These are phyloP conservation scores for Takifugu rubripes DNA, from an alignment of 2,797 vertebrate genomes.

Conservation along the genomic window DNA sequence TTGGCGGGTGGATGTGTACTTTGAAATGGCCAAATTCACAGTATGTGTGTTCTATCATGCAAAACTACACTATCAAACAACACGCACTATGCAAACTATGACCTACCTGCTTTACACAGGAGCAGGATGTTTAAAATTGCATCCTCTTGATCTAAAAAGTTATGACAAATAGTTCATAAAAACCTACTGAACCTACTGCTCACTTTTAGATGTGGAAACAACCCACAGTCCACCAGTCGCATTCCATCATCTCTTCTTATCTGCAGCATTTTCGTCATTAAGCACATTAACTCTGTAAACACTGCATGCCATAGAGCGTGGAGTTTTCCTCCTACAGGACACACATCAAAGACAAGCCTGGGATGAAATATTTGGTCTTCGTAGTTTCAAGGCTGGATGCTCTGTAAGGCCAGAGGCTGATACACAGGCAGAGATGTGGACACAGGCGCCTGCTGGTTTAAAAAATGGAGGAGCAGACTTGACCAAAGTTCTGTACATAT, in stretches of 20 bases:
- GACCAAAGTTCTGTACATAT: too few species aligned
- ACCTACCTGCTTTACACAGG: conserved; percentile 4
- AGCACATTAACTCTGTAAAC: conserved; percentile 47
- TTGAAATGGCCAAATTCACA: too few species aligned
- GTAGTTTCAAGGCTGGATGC: conserved; percentile 45
- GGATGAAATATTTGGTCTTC: conserved; percentile 65
- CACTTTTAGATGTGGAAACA: background rate
- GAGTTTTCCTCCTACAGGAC: conserved; percentile 25
- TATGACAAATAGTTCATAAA: too few species aligned
- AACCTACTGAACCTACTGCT: too few species aligned
- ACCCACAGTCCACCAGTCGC: conserved; percentile 15
- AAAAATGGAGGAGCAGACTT: too few species aligned
- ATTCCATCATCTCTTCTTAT: conserved; percentile 36
- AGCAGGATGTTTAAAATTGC: background rate
- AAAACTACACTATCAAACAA: background rate
- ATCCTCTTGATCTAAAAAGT: too few species aligned
- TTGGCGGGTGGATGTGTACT: conserved; percentile 18
- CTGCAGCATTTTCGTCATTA: conserved; percentile 27
- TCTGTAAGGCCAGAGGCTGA: conserved; percentile 58
- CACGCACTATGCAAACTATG: background rate
- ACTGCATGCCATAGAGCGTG: conserved; percentile 25
- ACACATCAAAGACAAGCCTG: conserved; percentile 56
- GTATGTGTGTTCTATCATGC: too few species aligned
- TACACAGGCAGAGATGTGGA: conserved; percentile 62
- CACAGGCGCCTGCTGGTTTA: background rate